Evolutionary conservation across 2,888 invertebrate genomes (phyloP).

Genomic region (Lasioglossum marginatum): DNA sequence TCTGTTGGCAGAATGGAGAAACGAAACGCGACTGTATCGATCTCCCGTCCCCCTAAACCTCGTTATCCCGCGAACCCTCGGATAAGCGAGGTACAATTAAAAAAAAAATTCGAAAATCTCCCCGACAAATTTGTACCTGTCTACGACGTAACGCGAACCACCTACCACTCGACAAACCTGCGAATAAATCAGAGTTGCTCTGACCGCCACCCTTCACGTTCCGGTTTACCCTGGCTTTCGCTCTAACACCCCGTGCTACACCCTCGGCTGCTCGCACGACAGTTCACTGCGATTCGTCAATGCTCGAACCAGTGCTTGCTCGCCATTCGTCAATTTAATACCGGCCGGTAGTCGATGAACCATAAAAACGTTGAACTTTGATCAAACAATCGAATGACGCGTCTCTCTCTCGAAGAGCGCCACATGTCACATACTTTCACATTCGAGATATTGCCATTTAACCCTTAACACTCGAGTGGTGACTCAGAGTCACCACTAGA

Average conservation of each 20-base stretch:
- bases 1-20: neutral
- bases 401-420: neutral
- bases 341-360: conserved; percentile 67
- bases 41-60: conserved; percentile 8
- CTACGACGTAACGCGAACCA: conserved; percentile 48
- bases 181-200: conserved; percentile 62
- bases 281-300: conserved; percentile 73
- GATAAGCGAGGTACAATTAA: conserved; percentile 38
- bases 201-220: conserved; percentile 62
- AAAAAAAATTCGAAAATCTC: conserved; percentile 42
- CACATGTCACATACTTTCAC: too few relatives aligned
- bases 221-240: conserved; percentile 61
- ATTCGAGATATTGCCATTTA: too few relatives aligned
- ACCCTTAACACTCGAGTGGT: too few relatives aligned
- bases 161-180: conserved; percentile 52
- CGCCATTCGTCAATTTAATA: conserved; percentile 77
- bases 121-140: conserved; percentile 53
- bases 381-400: conserved; percentile 10
- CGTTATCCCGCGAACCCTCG: conserved; percentile 26
- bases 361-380: conserved; percentile 27
- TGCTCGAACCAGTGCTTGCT: conserved; percentile 67
- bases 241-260: conserved; percentile 46
- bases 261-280: conserved; percentile 52
- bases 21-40: conserved; percentile 25
- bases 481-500: too few relatives aligned